Percentiles rank a stretch among this genome's conserved stretches.
Conservation (phyloP, 2,888 invertebrate species). For the Meghimatium bilineatum region DNA sequence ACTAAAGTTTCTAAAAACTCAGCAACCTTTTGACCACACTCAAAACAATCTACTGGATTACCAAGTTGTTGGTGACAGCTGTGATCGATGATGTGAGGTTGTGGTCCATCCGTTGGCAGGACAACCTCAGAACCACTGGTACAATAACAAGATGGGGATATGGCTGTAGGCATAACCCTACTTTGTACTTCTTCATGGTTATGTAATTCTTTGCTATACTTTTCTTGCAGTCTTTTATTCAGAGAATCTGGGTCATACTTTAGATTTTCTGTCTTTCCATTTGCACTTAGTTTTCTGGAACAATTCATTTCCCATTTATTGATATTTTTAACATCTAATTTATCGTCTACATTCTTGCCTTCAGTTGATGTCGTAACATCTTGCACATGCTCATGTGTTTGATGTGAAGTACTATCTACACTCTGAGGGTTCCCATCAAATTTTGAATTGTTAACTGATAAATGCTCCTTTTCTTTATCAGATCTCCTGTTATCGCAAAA, state of each 20-base stretch:
- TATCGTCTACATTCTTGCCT: too few relatives aligned
- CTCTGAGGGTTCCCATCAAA: too few relatives aligned
- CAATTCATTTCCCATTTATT: too few relatives aligned
- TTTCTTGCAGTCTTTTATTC: not conserved
- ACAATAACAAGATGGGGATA: not conserved
- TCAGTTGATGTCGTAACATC: too few relatives aligned
- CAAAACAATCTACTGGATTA: conserved; percentile 36
- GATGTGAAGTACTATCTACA: too few relatives aligned
- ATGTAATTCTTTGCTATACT: not conserved
- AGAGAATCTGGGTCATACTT: not conserved
- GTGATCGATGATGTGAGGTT: conserved; percentile 48
- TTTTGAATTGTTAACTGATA: too few relatives aligned
- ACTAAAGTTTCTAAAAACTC: conserved; percentile 33
- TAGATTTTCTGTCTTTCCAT: not conserved
- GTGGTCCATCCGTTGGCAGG: conserved; percentile 45
- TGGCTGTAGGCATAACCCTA: too few relatives aligned
- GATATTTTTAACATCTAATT: too few relatives aligned
- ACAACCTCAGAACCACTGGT: conserved; percentile 29
- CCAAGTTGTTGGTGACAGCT: conserved; percentile 3
- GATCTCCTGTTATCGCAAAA: too few relatives aligned
- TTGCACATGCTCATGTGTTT: too few relatives aligned
- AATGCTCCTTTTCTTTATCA: too few relatives aligned
- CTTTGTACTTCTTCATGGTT: not conserved
- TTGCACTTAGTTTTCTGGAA: not conserved
- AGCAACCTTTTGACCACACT: conserved; percentile 36